Base-by-base conservation (phyloP, 2,113 vertebrate genomes). In the Bambusicola thoracicus region DNA sequence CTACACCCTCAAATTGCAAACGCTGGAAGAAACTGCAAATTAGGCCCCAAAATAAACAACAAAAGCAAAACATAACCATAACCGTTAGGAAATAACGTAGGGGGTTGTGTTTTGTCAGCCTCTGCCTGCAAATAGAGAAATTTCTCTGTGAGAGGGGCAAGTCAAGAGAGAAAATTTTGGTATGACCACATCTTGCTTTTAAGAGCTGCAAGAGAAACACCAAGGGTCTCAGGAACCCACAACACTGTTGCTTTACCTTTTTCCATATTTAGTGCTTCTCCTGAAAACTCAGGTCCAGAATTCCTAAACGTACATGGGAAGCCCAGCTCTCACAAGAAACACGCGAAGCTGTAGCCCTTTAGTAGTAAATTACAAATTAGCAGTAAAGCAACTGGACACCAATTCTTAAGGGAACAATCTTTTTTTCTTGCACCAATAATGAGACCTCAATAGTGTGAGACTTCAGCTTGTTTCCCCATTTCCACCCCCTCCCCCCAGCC, bases 21-120 rank as follows among this genome's bases (percentile, higher is more conserved):
- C 2, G 1, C 53, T 61, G 38, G 83, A 53, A 53, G 49, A 90
- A 86, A 93, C 59, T 30, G 1, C 30, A 79, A 53, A 14, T 63
- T 85, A 1, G 0, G 18, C 16, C 77, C 41, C 6, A 3, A 81
- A 81, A 53, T 29, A 29, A 27, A 53, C 16, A 29, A 48, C 27
- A 55, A 18, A 56, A 58, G n/a, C 29, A 55, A 12, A 16, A 58
- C 30, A 76, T 25, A 89, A 65, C 36, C 24, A 46, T 22, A 5
- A 78, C 65, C 66, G n/a, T 62, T 78, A 62, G 59, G 81, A 88
- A 78, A 40, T 49, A 92, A 72, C 2, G 2, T 49, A 62, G 66
- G 48, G 34, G 58, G 55, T 94, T 90, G 68, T 81, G 74, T 89
- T 90, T 88, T 90, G 69, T 79, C 75, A 94, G 75, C 56, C 62